Percentiles rank a stretch among this genome's conserved stretches.
These are phyloP conservation scores for Macrophya annulata DNA, from an alignment of 2,888 invertebrate species.

Conservation along the genomic window DNA sequence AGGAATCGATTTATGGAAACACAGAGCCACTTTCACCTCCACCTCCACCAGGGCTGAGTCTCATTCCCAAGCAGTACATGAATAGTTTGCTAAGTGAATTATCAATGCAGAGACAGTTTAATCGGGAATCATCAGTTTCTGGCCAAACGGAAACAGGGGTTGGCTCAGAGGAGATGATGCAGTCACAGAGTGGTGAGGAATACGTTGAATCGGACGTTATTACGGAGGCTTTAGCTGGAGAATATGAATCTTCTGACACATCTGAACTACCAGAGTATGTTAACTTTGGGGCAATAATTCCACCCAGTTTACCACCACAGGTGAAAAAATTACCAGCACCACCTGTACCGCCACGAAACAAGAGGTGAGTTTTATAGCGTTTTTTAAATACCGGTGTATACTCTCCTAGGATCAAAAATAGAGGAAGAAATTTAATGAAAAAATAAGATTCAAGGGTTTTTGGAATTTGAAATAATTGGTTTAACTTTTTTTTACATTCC, in stretches of 20 bases:
- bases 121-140: constrained; percentile 54
- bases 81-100: constrained; percentile 51
- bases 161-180: background rate
- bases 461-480: background rate
- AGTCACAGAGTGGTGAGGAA: constrained; percentile 38
- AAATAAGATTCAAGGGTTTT: background rate
- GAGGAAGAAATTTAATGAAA: background rate
- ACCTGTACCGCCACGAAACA: constrained; percentile 72
- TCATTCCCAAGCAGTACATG: constrained; percentile 70
- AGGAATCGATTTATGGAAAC: constrained; percentile 63
- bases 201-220: constrained; percentile 63
- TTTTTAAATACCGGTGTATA: background rate
- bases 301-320: constrained; percentile 60
- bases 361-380: constrained; percentile 28
- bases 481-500: too few species aligned
- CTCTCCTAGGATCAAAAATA: too few species aligned
- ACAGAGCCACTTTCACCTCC: constrained; percentile 60
- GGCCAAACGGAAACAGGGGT: background rate
- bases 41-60: constrained; percentile 72
- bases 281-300: constrained; percentile 66
- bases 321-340: constrained; percentile 72
- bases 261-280: constrained; percentile 73
- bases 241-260: constrained; percentile 64
- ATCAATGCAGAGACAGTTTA: constrained; percentile 49
- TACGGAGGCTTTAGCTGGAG: constrained; percentile 59